Evolutionary conservation across 2,113 vertebrate species (phyloP), one percentile per base, ranked within the genome.

Genomic region (Aleadryas rufinucha): DNA sequence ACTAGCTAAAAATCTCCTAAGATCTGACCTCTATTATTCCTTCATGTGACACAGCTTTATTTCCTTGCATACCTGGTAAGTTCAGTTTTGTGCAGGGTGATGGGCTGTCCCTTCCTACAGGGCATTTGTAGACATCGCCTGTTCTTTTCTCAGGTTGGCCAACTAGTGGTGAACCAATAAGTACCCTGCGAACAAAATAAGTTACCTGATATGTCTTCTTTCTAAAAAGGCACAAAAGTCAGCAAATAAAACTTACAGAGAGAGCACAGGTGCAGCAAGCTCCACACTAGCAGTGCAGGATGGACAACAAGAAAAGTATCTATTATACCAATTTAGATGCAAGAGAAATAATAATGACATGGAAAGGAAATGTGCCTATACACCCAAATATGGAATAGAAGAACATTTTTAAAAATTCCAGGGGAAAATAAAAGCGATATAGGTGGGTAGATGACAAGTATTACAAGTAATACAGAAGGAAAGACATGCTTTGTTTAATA

Each of bases 51-150:
- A 84, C 8, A 72, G 33, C 3, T 45, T 52, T 47, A 47, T 87
- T 77, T 87, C 65, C 76, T 95, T 82, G 96, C 97, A 47, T 98
- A 99, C 99, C 98, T 91, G 99, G 98, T 57, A 99, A 96, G 19
- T 99, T 98, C 93, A 99, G 97, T 95, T 99, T 99, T 66, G 98
- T 71, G 64, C 99, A 99, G 20, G 93, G 90, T 35, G 91, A 98
- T 54, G 97, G 93, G 71, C 50, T 82, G 31, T 83, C 88, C 66
- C 57, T 97, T 42, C 98, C 98, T 30, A 99, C 98, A 8, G 98
- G 98, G 87, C 99, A 99, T 96, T 99, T 99, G 95, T 99, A 99
- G 54, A 99, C 99, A 78, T 99, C 99, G 42, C 99, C 99, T 18
- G 99, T 99, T 96, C 98, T 98, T 89, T 98, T 98, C 21, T 97